Conservation (phyloP, 2,888 invertebrate species). For the Ectemnius lituratus region DNA sequence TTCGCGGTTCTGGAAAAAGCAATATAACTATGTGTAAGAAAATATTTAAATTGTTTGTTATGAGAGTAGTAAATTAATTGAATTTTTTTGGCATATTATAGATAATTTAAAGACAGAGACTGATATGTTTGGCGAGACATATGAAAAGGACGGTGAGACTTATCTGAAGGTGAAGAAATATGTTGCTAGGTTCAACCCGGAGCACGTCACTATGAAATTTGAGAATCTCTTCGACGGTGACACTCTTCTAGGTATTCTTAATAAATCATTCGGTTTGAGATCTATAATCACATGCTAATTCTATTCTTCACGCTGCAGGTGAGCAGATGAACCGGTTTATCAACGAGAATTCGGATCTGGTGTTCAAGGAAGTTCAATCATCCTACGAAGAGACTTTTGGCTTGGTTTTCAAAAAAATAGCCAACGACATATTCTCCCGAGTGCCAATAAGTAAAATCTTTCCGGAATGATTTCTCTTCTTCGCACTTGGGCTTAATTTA, state of each 20-base stretch:
- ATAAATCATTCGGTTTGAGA: background rate
- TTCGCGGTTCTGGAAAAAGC: slow-evolving; percentile 84
- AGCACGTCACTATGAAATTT: slow-evolving; percentile 82
- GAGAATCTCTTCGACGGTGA: slow-evolving; percentile 85
- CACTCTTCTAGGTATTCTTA: slow-evolving; percentile 78
- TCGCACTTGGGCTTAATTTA: too few species aligned
- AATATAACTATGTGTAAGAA: slow-evolving; percentile 83
- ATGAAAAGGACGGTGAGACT: slow-evolving; percentile 81
- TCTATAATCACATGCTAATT: background rate
- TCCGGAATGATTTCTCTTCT: slow-evolving; percentile 55
- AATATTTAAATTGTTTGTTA: background rate
- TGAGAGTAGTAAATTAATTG: too few species aligned
- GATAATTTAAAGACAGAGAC: slow-evolving; percentile 83
- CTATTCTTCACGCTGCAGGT: slow-evolving; percentile 51
- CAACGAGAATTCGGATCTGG: slow-evolving; percentile 84
- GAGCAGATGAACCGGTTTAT: slow-evolving; percentile 84
- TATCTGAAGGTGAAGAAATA: slow-evolving; percentile 84
- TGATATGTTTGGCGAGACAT: slow-evolving; percentile 82
- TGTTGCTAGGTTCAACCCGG: slow-evolving; percentile 82
- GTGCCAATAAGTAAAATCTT: slow-evolving; percentile 85
- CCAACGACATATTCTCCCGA: slow-evolving; percentile 84
- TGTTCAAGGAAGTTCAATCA: slow-evolving; percentile 84
- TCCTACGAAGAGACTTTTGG: slow-evolving; percentile 85
- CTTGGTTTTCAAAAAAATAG: slow-evolving; percentile 82
- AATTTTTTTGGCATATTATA: slow-evolving; percentile 69